Percentiles rank a stretch among this genome's conserved stretches.
Conservation (phyloP, 2,888 invertebrate species). For the Campaea margaritaria region DNA sequence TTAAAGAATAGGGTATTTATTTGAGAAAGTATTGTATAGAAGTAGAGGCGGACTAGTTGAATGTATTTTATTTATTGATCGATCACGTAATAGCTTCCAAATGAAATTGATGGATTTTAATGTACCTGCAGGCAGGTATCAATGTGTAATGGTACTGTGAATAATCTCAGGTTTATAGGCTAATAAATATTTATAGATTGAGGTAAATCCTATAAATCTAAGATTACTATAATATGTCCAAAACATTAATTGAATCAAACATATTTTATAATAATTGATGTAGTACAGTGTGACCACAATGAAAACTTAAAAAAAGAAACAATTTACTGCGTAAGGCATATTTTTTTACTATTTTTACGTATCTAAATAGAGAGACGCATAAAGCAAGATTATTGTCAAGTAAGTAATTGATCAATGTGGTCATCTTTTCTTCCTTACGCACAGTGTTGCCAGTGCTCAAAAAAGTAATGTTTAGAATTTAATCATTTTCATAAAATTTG, state of each 20-base stretch:
- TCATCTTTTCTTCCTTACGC: neutral
- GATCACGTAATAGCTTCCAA: slow-evolving; percentile 9
- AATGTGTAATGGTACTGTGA: neutral
- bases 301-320: too few relatives aligned
- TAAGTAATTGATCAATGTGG: too few relatives aligned
- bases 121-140: slow-evolving; percentile 48
- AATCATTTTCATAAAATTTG: neutral
- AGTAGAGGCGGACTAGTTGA: neutral
- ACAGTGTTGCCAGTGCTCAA: slow-evolving; percentile 3
- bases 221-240: neutral
- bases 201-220: neutral
- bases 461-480: slow-evolving; percentile 1
- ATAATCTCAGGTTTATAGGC: too few relatives aligned
- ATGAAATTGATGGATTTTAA: slow-evolving; percentile 17
- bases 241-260: neutral
- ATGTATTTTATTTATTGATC: slow-evolving; percentile 14
- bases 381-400: too few relatives aligned
- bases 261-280: too few relatives aligned
- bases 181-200: too few relatives aligned
- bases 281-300: too few relatives aligned
- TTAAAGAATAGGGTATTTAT: neutral
- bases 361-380: too few relatives aligned
- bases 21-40: neutral
- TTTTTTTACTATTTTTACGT: too few relatives aligned
- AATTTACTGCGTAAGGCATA: too few relatives aligned